Evolutionary conservation across 2,797 vertebrate species (phyloP), one percentile per base, ranked within the genome.

Genomic region (Hipposideros larvatus): DNA sequence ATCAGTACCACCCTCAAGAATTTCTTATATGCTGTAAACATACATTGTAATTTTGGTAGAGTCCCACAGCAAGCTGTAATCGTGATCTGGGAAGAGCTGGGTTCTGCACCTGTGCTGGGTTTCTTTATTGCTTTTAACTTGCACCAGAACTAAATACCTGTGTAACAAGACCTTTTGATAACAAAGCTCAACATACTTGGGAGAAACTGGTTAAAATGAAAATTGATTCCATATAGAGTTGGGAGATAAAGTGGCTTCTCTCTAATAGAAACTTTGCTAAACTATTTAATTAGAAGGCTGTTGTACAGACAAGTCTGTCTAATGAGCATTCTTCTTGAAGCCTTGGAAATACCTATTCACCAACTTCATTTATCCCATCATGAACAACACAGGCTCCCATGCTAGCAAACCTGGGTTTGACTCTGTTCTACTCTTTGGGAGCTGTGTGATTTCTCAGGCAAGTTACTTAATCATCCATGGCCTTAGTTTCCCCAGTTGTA

Each of bases 271-370:
- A 65, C 70, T 90, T 92, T 57, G 70, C 48, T 9, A 41, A 31
- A 15, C 82, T 21, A 28, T 43, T 91, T 88, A 70, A 91, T 96
- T 87, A 91, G 84, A 90, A 96, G 83, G 70, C n/a, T 43, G 4
- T n/a, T 87, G 66, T 74, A 59, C 24, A 79, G 88, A 90, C 34
- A 41, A 94, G 19, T 59, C 85, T 77, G 31, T 85, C 59, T 90
- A 77, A 93, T 63, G 61, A 90, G 55, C 41, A 24, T 5, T 68
- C 51, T 59, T 85, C 28, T 63, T 77, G 70, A 87, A 94, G 87
- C 59, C 82, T 73, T 92, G 86, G 43, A 82, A 97, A 87, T 59
- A 68, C 13, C 68, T 53, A 43, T 28, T 70, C 28, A 61, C 31
- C 1, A 3, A 28, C 31, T 53, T 85, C 24, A 15, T 68, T 78